Evolutionary conservation across 2,113 vertebrate genomes (phyloP), one percentile per base, ranked within the genome.

Genomic region (Nesoenas mayeri): DNA sequence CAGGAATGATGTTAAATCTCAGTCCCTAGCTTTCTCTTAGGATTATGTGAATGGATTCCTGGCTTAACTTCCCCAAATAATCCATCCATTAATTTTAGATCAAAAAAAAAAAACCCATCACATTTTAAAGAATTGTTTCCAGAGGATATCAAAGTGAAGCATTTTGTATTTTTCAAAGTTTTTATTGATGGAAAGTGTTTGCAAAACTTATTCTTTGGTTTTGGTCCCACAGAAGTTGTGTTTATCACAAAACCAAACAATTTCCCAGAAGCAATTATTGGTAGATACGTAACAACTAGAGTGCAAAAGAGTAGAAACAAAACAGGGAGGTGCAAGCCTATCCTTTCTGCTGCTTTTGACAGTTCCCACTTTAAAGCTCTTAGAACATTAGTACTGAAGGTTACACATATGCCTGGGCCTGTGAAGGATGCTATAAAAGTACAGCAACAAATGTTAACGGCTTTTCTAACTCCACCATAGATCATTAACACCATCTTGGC

Each of bases 401-500:
- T 77, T 36, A 58, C 24, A 34, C 5, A 0, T 6, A 10, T 4
- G 15, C 28, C 77, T 51, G 65, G 7, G 26, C 32, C 38, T 7
- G 28, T 14, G 53, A 87, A 73, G 12, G 36, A 21, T 42, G 36
- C 5, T 77, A 16, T 42, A 25, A 91, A 74, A 95, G 10, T 32
- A 51, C 8, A 31, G 29, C 13, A 42, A 56, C 4, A n/a, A 53
- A 40, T 60, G 66, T 36, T 17, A 77, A 70, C 14, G 18, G 24
- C 13, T 56, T 85, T 79, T 75, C 19, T 21, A 15, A 36, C 24
- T 36, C 34, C 26, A 19, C 3, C 10, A 2, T 9, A 72, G 29
- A 54, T 28, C 12, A 29, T 48, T 28, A 34, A 3, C 13, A 58
- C 1, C 11, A 3, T n/a, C 28, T 51, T 22, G 15, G 25, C 0